phyloP scores from a whole-genome alignment of 2,797 vertebrate species.

The Trematomus bernacchii region DNA sequence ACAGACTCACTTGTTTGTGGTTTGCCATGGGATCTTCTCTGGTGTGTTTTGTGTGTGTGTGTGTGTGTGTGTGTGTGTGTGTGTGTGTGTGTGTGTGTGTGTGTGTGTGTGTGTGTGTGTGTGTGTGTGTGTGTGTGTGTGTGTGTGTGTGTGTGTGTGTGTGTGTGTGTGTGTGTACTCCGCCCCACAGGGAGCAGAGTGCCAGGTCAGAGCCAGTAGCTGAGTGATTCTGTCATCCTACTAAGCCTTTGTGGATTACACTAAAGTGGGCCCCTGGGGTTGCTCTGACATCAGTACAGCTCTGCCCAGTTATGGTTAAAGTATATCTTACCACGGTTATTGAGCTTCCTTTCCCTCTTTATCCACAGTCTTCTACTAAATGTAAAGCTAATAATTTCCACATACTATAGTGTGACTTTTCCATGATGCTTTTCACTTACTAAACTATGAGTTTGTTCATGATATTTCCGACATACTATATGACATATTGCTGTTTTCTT shows the following conservation, averaged over 20 bases:
- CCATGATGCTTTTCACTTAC: too few relatives aligned
- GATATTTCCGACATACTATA: too few relatives aligned
- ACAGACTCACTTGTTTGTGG: conserved; percentile 67
- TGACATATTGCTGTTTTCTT: too few relatives aligned
- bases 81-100: conserved; percentile 40
- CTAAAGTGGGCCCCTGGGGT: conserved; percentile 75
- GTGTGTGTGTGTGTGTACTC: conserved; percentile 39
- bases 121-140: conserved; percentile 16
- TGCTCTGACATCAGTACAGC: conserved; percentile 58
- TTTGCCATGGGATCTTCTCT: conserved; percentile 59
- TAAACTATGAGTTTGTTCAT: too few relatives aligned
- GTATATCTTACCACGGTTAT: conserved; percentile 34
- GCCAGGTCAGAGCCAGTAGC: conserved; percentile 76
- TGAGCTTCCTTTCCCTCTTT: conserved; percentile 48
- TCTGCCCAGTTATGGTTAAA: conserved; percentile 69
- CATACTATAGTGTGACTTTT: too few relatives aligned
- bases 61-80: conserved; percentile 32
- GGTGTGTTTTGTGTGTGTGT: conserved; percentile 13
- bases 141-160: conserved; percentile 29
- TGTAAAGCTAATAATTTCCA: conserved; percentile 9
- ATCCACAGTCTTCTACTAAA: conserved; percentile 18
- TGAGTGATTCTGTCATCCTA: conserved; percentile 80
- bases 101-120: conserved; percentile 12
- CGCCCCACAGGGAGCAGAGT: conserved; percentile 66
- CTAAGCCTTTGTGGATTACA: conserved; percentile 75